Percentiles rank a stretch among this genome's conserved stretches.
These are phyloP conservation scores for Shargacucullia verbasci DNA, from an alignment of 2,888 invertebrate species.

Conservation along the genomic window DNA sequence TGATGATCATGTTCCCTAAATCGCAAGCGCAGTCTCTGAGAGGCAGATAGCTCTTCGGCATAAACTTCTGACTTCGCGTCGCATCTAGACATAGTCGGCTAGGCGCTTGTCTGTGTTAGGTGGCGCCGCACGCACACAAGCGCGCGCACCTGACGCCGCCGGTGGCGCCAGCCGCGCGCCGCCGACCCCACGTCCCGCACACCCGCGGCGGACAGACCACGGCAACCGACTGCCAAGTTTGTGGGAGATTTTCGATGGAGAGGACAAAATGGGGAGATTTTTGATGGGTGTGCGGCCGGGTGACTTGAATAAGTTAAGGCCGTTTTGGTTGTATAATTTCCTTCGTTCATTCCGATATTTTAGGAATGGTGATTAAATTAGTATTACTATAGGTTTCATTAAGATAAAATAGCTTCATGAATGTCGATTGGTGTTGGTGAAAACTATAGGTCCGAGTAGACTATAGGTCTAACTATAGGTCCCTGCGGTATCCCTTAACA, in stretches of 20 bases:
- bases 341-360: too few species aligned
- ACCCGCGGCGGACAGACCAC: conserved; percentile 63
- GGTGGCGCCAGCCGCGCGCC: conserved; percentile 81
- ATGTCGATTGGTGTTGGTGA: too few species aligned
- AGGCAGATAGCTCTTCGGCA: conserved; percentile 29
- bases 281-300: neutral
- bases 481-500: too few species aligned
- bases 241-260: conserved; percentile 41
- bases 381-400: too few species aligned
- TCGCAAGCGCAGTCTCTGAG: conserved; percentile 28
- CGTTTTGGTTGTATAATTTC: neutral
- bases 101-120: conserved; percentile 58
- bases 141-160: conserved; percentile 87
- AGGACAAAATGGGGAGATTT: conserved; percentile 14
- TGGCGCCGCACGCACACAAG: conserved; percentile 87
- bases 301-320: too few species aligned
- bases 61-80: conserved; percentile 18
- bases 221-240: conserved; percentile 39
- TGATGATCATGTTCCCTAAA: too few species aligned
- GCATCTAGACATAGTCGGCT: conserved; percentile 55
- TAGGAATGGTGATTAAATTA: too few species aligned
- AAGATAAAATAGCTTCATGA: too few species aligned
- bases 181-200: conserved; percentile 58
- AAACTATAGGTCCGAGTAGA: too few species aligned
- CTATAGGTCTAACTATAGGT: too few species aligned